Conservation (phyloP, 2,797 vertebrate genomes). For the Myotis myotis region DNA sequence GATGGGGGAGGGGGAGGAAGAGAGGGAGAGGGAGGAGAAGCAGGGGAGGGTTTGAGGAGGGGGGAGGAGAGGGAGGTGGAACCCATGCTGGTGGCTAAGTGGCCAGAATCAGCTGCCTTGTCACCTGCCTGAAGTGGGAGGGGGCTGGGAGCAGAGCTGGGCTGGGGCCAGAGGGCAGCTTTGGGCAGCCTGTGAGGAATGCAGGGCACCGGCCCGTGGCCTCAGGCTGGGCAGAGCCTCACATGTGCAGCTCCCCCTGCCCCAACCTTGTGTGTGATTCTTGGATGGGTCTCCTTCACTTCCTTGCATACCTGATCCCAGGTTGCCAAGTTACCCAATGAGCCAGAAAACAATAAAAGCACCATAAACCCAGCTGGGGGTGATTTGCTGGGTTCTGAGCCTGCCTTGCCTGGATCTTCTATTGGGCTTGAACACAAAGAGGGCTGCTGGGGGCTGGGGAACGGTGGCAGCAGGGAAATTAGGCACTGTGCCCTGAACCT, state of each 20-base stretch:
- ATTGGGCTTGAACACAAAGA: not conserved
- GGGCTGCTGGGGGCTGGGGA: not conserved
- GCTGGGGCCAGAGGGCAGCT: not conserved
- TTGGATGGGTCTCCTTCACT: not conserved
- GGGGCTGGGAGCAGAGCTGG: not conserved
- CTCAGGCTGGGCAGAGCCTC: not conserved
- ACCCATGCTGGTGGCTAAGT: not conserved
- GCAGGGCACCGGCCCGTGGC: not conserved
- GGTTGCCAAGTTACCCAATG: constrained; percentile 3
- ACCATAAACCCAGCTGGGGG: not conserved
- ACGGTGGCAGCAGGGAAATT: not conserved
- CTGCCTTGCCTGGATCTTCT: not conserved
- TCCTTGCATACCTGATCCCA: not conserved
- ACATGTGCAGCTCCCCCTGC: no score
- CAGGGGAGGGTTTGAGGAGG: accelerated
- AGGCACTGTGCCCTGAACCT: not conserved
- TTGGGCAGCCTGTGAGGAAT: not conserved
- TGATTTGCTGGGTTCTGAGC: not conserved
- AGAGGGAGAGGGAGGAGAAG: not conserved
- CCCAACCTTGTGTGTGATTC: not conserved
- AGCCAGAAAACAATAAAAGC: not conserved
- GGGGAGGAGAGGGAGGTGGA: not conserved
- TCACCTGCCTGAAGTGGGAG: not conserved
- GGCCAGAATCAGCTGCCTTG: not conserved
- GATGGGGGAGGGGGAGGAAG: accelerated